Conservation (phyloP, 2,113 vertebrate species). For the Scomber colias region DNA sequence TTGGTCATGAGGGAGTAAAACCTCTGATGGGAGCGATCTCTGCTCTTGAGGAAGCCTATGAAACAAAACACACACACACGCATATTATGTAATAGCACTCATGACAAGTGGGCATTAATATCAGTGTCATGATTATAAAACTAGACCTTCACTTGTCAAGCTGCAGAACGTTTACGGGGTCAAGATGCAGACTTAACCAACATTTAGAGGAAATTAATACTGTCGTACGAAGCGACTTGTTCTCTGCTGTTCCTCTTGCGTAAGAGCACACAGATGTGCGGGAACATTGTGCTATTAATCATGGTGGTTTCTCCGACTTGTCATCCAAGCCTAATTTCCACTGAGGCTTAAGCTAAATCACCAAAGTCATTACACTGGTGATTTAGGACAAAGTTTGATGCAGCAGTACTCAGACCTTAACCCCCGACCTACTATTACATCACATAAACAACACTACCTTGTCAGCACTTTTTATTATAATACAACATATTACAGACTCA, state of each 20-base stretch:
- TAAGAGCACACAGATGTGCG: slow-evolving; percentile 72
- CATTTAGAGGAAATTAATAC: slow-evolving; percentile 57
- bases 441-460: not conserved
- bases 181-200: not conserved
- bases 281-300: slow-evolving; percentile 71
- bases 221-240: slow-evolving; percentile 44
- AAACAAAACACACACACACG: slow-evolving; percentile 16
- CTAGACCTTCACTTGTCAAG: slow-evolving; percentile 14
- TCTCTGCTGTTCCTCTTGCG: slow-evolving; percentile 54
- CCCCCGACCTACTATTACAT: slow-evolving; percentile 36
- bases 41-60: slow-evolving; percentile 95
- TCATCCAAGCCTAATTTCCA: slow-evolving; percentile 66
- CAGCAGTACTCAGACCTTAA: slow-evolving; percentile 40
- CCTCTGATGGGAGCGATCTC: slow-evolving; percentile 97
- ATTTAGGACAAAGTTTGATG: slow-evolving; percentile 60
- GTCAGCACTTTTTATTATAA: not conserved
- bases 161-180: not conserved
- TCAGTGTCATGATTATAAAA: slow-evolving; percentile 1
- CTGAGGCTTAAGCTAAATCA: slow-evolving; percentile 64
- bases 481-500: not conserved
- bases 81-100: slow-evolving; percentile 23
- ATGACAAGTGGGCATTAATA: slow-evolving; percentile 15
- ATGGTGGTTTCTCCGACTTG: slow-evolving; percentile 52
- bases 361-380: slow-evolving; percentile 52
- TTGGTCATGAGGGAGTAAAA: slow-evolving; percentile 98